Evolutionary conservation across 2,888 invertebrate species (phyloP).

Genomic region (Leucania comma): DNA sequence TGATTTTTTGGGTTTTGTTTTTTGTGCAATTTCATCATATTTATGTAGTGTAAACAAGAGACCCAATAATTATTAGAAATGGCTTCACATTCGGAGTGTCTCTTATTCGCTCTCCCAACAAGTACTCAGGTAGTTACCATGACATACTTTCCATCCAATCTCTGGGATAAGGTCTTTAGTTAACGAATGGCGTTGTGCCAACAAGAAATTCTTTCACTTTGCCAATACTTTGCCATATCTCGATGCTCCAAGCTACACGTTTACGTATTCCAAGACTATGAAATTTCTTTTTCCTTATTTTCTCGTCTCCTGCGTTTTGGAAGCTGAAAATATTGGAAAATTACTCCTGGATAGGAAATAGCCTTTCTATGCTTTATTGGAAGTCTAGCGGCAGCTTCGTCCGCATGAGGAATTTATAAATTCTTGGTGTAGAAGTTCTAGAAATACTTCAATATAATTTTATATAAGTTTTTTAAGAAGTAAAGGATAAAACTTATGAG

Average conservation of each 20-base stretch:
- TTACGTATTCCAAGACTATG: neutral
- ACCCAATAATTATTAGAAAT: neutral
- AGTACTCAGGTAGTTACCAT: constrained; percentile 3
- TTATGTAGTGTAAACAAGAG: too few relatives aligned
- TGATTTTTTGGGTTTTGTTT: too few relatives aligned
- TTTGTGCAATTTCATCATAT: too few relatives aligned
- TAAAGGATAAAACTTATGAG: neutral
- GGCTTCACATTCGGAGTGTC: neutral
- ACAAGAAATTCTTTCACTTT: constrained; percentile 36
- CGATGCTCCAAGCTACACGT: constrained; percentile 1
- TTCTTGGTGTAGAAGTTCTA: neutral
- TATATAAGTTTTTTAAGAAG: neutral
- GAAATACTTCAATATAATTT: neutral
- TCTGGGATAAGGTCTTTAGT: constrained; percentile 46
- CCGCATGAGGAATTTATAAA: neutral
- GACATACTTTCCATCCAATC: constrained; percentile 25
- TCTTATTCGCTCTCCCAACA: neutral
- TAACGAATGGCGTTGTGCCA: constrained; percentile 48
- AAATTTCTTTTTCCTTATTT: constrained; percentile 8
- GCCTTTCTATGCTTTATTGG: neutral
- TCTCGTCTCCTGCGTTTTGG: neutral
- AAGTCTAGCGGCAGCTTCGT: neutral
- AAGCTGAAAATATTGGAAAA: constrained; percentile 6
- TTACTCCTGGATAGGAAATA: neutral
- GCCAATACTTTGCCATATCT: constrained; percentile 42